A percentile compares a stretch with the other conserved stretches of the same genome.
phyloP scores from a whole-genome alignment of 2,113 vertebrate species.

The Xenopus borealis region DNA sequence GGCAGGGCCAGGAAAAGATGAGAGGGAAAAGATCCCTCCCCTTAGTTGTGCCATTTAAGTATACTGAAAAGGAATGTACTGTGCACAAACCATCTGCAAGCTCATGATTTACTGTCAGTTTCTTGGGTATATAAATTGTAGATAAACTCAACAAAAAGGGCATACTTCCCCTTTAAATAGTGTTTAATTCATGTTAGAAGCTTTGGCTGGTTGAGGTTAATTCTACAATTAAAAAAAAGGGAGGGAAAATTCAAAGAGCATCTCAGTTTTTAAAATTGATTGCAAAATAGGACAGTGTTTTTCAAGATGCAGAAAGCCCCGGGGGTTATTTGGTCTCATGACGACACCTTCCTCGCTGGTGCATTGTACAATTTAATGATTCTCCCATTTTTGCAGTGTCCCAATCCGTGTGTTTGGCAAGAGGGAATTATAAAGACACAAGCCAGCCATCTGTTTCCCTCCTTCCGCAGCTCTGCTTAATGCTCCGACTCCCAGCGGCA shows the following conservation, averaged over 20 bases:
- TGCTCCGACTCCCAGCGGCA: neutral
- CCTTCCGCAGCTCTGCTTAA: neutral
- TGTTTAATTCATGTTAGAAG: too few relatives aligned
- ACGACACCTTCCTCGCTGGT: neutral
- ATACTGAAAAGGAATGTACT: too few relatives aligned
- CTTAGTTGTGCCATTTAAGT: too few relatives aligned
- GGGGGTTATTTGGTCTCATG: neutral
- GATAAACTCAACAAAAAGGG: too few relatives aligned
- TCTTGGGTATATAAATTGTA: too few relatives aligned
- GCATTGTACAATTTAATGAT: neutral
- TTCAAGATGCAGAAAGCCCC: neutral
- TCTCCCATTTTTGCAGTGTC: neutral
- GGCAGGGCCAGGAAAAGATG: too few relatives aligned
- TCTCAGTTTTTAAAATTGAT: too few relatives aligned
- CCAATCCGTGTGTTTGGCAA: neutral
- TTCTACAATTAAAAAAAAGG: neutral
- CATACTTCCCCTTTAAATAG: too few relatives aligned
- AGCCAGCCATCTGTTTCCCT: slow-evolving; percentile 1
- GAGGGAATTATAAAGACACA: neutral
- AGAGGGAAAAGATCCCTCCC: too few relatives aligned
- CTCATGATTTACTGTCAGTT: too few relatives aligned
- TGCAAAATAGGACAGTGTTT: neutral
- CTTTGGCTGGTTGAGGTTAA: neutral
- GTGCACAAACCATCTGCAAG: too few relatives aligned
- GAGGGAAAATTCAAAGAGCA: too few relatives aligned